phyloP scores from a whole-genome alignment of 2,797 vertebrate genomes.

The Darevskia nairensis region DNA sequence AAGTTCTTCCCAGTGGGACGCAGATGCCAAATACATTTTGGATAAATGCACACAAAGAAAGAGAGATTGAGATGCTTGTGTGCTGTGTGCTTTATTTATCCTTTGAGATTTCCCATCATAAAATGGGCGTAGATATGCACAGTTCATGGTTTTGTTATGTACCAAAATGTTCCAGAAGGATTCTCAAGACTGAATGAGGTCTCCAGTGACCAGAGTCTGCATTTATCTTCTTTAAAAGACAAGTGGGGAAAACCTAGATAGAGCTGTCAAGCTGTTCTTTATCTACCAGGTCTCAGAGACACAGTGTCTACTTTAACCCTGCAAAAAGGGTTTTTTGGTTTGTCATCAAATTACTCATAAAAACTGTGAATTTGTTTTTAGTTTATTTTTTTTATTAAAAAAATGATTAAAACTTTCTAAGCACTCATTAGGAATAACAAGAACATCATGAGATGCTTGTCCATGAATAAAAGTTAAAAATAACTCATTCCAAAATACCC shows the following conservation, averaged over 20 bases:
- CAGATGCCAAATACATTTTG: constrained; percentile 40
- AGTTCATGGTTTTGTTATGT: constrained; percentile 2
- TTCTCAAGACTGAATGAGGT: constrained; percentile 21
- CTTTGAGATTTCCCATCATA: constrained; percentile 28
- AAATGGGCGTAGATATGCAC: constrained; percentile 14
- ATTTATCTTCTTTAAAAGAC: not conserved
- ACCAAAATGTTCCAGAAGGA: constrained; percentile 25
- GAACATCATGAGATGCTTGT: not conserved
- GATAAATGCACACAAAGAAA: not conserved
- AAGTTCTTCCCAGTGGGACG: constrained; percentile 35
- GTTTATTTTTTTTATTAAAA: not conserved
- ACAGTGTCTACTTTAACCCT: not conserved
- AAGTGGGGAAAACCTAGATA: not conserved
- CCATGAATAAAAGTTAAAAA: not conserved
- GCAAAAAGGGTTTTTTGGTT: constrained; percentile 2
- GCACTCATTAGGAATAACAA: not conserved
- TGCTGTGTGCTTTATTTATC: not conserved
- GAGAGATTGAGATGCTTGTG: constrained; percentile 6
- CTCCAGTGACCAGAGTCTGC: not conserved
- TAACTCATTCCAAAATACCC: not conserved
- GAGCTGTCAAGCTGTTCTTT: not conserved
- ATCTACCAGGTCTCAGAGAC: constrained; percentile 14
- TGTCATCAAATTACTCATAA: constrained; percentile 26
- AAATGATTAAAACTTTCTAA: not conserved
- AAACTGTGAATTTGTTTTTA: not conserved